A percentile compares a stretch with the other conserved stretches of the same genome.
These are phyloP conservation scores for Macrophya annulata DNA, from an alignment of 2,888 invertebrate genomes.

Conservation along the genomic window DNA sequence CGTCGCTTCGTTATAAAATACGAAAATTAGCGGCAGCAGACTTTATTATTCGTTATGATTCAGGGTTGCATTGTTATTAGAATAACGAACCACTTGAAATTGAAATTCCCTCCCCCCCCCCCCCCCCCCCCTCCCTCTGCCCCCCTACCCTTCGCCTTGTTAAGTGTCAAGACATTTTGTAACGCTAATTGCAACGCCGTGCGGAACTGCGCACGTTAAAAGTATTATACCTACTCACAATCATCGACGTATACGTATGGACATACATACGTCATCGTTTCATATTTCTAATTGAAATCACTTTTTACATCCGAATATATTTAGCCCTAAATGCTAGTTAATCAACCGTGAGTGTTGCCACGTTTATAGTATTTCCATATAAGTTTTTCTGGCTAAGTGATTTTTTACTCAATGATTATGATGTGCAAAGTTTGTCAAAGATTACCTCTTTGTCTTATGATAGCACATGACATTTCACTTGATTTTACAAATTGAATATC, in stretches of 20 bases:
- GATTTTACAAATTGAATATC: neutral
- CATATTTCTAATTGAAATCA: slow-evolving; percentile 15
- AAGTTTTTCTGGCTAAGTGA: neutral
- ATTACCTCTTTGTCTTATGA: neutral
- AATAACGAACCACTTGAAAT: slow-evolving; percentile 47
- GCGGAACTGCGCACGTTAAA: slow-evolving; percentile 14
- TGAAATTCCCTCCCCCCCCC: slow-evolving; percentile 32
- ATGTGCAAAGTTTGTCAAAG: neutral
- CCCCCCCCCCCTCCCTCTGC: too few relatives aligned
- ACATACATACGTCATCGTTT: neutral
- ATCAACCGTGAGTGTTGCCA: neutral
- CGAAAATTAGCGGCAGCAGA: slow-evolving; percentile 37
- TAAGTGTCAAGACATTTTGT: slow-evolving; percentile 42
- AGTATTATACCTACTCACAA: slow-evolving; percentile 13
- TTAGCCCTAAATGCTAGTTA: neutral
- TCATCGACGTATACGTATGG: neutral
- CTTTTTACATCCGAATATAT: neutral
- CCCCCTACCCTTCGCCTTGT: slow-evolving; percentile 20
- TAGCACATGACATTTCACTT: neutral
- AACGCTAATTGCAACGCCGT: slow-evolving; percentile 47
- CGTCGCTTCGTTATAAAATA: slow-evolving; percentile 42
- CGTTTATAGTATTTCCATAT: neutral
- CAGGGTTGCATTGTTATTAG: slow-evolving; percentile 32
- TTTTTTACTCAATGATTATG: neutral
- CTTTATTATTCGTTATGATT: slow-evolving; percentile 45